A percentile compares a stretch with the other conserved stretches of the same genome.
phyloP scores from a whole-genome alignment of 2,888 invertebrate genomes.

The Scaptomyza reducta region DNA sequence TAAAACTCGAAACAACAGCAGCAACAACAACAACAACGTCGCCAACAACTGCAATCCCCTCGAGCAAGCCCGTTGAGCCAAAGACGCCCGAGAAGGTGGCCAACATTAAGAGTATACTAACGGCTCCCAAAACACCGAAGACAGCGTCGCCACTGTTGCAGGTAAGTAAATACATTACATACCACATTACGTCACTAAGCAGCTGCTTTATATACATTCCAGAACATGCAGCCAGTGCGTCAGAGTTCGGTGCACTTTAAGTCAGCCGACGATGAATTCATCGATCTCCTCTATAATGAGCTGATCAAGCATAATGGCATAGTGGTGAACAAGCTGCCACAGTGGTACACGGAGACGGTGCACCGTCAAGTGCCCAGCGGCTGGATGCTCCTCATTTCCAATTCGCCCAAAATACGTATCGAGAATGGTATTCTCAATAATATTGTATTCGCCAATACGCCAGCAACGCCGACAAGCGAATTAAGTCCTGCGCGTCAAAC shows the following conservation, averaged over 20 bases:
- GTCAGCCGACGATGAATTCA: conserved; percentile 69
- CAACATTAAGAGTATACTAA: neutral
- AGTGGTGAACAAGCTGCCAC: conserved; percentile 86
- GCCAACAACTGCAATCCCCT: conserved; percentile 9
- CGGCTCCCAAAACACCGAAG: neutral
- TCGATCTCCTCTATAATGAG: conserved; percentile 76
- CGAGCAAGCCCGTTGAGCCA: conserved; percentile 4
- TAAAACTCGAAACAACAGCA: neutral
- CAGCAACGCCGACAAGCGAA: neutral
- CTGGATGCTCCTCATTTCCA: conserved; percentile 86
- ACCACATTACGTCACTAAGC: neutral
- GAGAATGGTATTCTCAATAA: conserved; percentile 66
- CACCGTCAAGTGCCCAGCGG: conserved; percentile 88
- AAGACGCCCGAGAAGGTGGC: neutral
- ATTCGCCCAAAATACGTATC: conserved; percentile 85
- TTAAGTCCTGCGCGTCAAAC: neutral
- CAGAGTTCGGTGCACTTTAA: conserved; percentile 52
- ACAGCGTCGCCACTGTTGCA: neutral
- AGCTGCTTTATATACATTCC: neutral
- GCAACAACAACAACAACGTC: conserved; percentile 17
- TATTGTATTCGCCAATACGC: conserved; percentile 79
- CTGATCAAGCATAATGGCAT: conserved; percentile 85
- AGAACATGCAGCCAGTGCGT: conserved; percentile 30
- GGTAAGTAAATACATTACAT: neutral
- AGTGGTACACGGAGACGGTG: conserved; percentile 86